Evolutionary conservation across 2,888 invertebrate species (phyloP), one percentile per base, ranked within the genome.

Genomic region (Lycophotia porphyrea): DNA sequence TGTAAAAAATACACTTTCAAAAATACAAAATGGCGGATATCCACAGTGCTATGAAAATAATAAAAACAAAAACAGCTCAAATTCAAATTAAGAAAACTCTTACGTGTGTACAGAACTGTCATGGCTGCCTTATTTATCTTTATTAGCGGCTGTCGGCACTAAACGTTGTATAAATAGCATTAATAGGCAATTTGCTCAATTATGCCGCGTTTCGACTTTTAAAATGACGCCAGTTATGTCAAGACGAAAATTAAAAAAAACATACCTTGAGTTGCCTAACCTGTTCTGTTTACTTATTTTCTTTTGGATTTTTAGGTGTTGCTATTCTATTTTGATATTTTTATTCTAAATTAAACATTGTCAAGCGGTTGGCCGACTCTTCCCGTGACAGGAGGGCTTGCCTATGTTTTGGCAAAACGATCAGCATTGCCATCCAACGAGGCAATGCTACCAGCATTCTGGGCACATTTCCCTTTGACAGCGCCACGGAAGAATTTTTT

Each of bases 161-260:
- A 80, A 84, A 73, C 64, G 80, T 60, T 36, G 36, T 69, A 84
- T 82, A 82, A 86, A 79, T 84, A 84, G 72, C 67, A 86, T 82
- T 82, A 86, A 79, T 84, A 80, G 72, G 79, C 70, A 81, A 86
- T 88, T 84, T 76, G 76, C 34, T 64, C 80, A 80, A 87, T 87
- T 87, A 86, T 78, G 78, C 70, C 78, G 70, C 74, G 68, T 77
- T 74, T 83, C 55, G 72, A 80, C 36, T 58, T 80, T 42, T 42
- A 83, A 87, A 80, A 86, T 84, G 76, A 76, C 69, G 68, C 42
- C 65, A 39, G 42, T 63, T 72, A 84, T 55, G 52, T 76, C 49
- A 71, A 44, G 42, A 61, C 71, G 42, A 76, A 82, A 84, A 63
- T 84, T 63, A 75, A 15, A 80, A 66, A 13, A 80, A 66, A 13